Evolutionary conservation across 37 sponge, comb jelly and placozoan genomes (phyloP), one percentile per base, ranked within the genome.

Genomic region (Oscarella lobularis): DNA sequence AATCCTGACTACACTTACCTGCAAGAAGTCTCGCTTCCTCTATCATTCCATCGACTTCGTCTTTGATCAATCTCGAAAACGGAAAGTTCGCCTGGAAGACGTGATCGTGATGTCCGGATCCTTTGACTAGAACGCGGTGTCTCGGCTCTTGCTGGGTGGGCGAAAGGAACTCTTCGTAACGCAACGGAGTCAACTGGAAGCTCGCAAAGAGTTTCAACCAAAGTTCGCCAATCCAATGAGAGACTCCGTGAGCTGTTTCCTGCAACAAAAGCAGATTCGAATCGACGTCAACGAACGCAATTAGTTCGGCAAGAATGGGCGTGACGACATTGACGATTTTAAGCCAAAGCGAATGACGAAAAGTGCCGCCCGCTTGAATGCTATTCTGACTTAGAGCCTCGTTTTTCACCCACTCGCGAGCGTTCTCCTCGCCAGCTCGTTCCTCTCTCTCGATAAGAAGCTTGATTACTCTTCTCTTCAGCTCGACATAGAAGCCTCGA

Each of bases 221-320:
- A 48, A 48, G 60, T 20, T 9, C 20, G 9, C 60, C 20, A 27
- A 48, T 48, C 60, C 60, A 48, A 48, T 20, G 9, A 9, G 14
- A 9, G 20, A 27, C 60, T 48, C 20, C 20, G 9, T 9, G 20
- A 48, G 20, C 9, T 9, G 14, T 20, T 9, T 48, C 60, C 9
- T 20, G 60, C 60, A 48, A 27, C 20, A 48, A 20, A 48, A 20
- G 20, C 9, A 48, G 60, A 48, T 48, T 48, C 20, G 60, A 48
- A 20, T 48, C 75, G n/a, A 41, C 33, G 65, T 90, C 88, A 29
- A 87, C 38, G 39, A 38, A 40, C 9, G 85, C 85, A 38, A 90
- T 71, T 9, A 84, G 76, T 38, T 84, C 81, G 14, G 85, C 79
- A 66, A 90, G 81, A n/a, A 81, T 66, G 2, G 81, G 84, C 31